Evolutionary conservation across 2,888 invertebrate species (phyloP).

Genomic region (Leptothorax acervorum): DNA sequence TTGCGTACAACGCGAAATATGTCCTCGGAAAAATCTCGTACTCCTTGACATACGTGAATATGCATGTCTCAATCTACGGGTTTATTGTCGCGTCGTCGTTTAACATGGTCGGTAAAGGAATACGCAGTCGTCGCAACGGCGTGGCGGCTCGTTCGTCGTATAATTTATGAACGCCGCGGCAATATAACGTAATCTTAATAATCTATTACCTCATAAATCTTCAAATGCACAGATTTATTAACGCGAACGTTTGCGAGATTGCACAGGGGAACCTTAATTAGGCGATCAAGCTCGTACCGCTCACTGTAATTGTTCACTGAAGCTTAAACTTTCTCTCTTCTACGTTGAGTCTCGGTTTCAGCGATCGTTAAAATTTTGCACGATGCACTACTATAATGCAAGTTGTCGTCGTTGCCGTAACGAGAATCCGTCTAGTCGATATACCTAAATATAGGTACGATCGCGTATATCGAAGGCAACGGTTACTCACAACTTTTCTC

Average conservation of each 20-base stretch:
- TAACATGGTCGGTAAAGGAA: constrained; percentile 45
- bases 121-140: neutral
- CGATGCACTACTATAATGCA: constrained; percentile 53
- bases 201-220: constrained; percentile 21
- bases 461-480: constrained; percentile 79
- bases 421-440: constrained; percentile 51
- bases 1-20: constrained; percentile 21
- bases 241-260: constrained; percentile 16
- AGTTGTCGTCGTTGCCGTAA: constrained; percentile 47
- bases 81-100: constrained; percentile 39
- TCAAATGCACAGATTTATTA: constrained; percentile 30
- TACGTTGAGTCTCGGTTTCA: constrained; percentile 1
- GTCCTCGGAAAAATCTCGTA: constrained; percentile 46
- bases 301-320: neutral
- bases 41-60: constrained; percentile 57
- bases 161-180: constrained; percentile 34
- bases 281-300: neutral
- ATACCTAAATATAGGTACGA: constrained; percentile 44
- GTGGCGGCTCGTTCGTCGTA: neutral
- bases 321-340: constrained; percentile 24
- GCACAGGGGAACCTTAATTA: neutral
- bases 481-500: constrained; percentile 80
- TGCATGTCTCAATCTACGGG: constrained; percentile 43
- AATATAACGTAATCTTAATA: constrained; percentile 40
- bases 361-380: constrained; percentile 39